Conservation (phyloP, 1,140 invertebrate species). For the Ericerus pela region DNA sequence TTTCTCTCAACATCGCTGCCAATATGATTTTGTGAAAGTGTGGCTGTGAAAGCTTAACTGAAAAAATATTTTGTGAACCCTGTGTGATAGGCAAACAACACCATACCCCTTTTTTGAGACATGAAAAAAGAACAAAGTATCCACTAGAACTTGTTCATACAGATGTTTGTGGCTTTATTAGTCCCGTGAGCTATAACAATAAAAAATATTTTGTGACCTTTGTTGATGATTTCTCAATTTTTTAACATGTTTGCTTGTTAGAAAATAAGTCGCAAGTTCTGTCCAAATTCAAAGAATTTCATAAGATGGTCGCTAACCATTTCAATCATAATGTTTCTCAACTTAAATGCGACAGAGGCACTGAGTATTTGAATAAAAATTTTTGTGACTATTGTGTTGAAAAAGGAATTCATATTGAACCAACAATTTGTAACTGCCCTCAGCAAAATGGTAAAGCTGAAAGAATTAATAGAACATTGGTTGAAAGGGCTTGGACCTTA, state of each 20-base stretch:
- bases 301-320: neutral
- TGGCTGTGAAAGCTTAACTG: neutral
- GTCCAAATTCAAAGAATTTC: constrained; percentile 17
- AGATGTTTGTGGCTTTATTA: constrained; percentile 14
- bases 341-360: constrained; percentile 33
- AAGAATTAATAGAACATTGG: constrained; percentile 28
- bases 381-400: constrained; percentile 19
- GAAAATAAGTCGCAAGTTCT: constrained; percentile 27
- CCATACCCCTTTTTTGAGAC: neutral
- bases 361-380: constrained; percentile 25
- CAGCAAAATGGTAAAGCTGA: constrained; percentile 36
- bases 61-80: neutral
- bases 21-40: no score
- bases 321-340: neutral
- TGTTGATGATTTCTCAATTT: constrained; percentile 16
- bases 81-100: constrained; percentile 7
- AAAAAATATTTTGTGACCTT: constrained; percentile 13
- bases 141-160: constrained; percentile 16
- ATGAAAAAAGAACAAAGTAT: constrained; percentile 3
- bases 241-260: constrained; percentile 21
- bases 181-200: neutral
- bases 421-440: constrained; percentile 30
- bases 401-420: constrained; percentile 28
- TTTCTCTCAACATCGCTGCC: no score
- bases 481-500: constrained; percentile 27